phyloP scores from a whole-genome alignment of 2,797 vertebrate species.

The Poecile montanus region DNA sequence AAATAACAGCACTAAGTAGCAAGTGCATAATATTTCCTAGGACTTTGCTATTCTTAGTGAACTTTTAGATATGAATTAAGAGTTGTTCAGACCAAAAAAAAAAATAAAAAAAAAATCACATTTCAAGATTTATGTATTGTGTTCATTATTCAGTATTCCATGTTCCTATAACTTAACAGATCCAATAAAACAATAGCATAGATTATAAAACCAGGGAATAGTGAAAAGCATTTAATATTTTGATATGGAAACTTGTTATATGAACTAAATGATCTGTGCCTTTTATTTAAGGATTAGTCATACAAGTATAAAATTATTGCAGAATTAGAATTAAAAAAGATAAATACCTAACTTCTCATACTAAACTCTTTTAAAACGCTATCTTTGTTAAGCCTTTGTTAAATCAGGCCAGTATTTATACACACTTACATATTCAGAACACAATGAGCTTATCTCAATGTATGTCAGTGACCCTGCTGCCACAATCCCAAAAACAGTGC shows the following conservation, averaged over 20 bases:
- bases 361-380: neutral
- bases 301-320: neutral
- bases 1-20: neutral
- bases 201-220: neutral
- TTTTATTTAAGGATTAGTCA: neutral
- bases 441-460: neutral
- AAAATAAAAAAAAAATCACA: neutral
- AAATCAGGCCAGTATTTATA: neutral
- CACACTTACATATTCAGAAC: neutral
- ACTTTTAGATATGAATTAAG: neutral
- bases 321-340: neutral
- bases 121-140: neutral
- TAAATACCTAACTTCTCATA: neutral
- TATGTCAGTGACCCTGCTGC: neutral
- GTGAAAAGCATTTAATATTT: neutral
- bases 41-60: neutral
- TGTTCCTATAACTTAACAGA: neutral
- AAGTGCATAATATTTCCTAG: neutral
- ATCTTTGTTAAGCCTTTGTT: neutral
- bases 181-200: neutral
- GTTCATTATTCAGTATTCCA: neutral
- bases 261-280: neutral
- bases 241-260: neutral
- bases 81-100: neutral
- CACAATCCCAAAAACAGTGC: neutral